Conservation (phyloP, 2,888 invertebrate genomes). For the Artemia sinica region DNA sequence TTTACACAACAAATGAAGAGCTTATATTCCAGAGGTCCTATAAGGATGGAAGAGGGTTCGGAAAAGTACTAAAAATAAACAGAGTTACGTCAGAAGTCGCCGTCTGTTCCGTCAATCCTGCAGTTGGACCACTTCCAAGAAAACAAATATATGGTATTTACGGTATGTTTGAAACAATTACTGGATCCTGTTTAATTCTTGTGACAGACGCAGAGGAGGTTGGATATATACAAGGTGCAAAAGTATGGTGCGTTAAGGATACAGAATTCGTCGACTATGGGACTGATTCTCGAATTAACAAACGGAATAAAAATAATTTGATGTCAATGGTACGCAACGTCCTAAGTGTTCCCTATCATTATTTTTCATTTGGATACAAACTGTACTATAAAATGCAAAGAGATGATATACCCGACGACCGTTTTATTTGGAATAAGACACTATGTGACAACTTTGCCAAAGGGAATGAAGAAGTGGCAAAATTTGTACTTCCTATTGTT, state of each 20-base stretch:
- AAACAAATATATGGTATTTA: constrained; percentile 52
- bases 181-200: constrained; percentile 70
- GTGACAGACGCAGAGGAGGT: constrained; percentile 66
- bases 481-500: constrained; percentile 29
- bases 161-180: constrained; percentile 63
- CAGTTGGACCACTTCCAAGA: no score
- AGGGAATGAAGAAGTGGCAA: constrained; percentile 47
- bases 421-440: constrained; percentile 86
- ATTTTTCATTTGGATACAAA: constrained; percentile 87
- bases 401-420: constrained; percentile 61
- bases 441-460: constrained; percentile 50
- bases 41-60: no score
- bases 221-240: constrained; percentile 60
- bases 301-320: constrained; percentile 70
- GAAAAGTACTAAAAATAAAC: no score
- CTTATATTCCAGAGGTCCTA: no score
- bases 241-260: constrained; percentile 57
- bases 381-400: constrained; percentile 78
- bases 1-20: no score
- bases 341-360: constrained; percentile 65
- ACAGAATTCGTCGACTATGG: constrained; percentile 72
- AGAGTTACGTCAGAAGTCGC: no score
- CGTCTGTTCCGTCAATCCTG: no score
- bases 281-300: constrained; percentile 56
- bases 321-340: constrained; percentile 65